Evolutionary conservation across 2,888 invertebrate genomes (phyloP).

Genomic region (Euproctis similis): DNA sequence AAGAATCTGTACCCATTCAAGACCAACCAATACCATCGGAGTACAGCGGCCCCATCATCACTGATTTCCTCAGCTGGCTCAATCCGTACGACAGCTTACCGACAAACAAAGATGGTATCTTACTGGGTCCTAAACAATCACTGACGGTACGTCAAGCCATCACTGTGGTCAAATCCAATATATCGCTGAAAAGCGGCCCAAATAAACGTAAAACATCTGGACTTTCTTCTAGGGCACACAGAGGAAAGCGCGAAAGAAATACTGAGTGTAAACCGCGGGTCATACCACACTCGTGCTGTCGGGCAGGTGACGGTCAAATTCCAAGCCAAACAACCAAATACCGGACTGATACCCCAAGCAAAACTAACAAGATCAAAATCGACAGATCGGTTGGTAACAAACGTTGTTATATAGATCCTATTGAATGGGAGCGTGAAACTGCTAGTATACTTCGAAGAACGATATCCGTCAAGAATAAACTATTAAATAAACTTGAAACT

Average conservation of each 20-base stretch:
- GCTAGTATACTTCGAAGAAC: conserved; percentile 71
- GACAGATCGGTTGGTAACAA: conserved; percentile 72
- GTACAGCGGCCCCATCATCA: conserved; percentile 80
- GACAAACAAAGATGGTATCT: conserved; percentile 53
- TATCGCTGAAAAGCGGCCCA: conserved; percentile 45
- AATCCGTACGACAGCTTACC: conserved; percentile 68
- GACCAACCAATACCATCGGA: conserved; percentile 58
- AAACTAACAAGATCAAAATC: conserved; percentile 50
- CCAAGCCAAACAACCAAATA: conserved; percentile 45
- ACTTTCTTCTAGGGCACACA: conserved; percentile 66
- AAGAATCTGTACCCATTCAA: conserved; percentile 29
- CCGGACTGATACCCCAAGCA: conserved; percentile 62
- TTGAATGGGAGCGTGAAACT: conserved; percentile 73
- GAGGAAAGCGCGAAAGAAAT: conserved; percentile 67
- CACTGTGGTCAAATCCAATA: conserved; percentile 62
- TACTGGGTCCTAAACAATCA: conserved; percentile 48
- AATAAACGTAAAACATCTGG: conserved; percentile 72
- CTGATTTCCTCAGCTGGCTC: conserved; percentile 80
- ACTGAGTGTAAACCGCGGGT: conserved; percentile 55
- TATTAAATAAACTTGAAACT: conserved; percentile 39
- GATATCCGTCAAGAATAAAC: conserved; percentile 64
- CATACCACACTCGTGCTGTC: conserved; percentile 62
- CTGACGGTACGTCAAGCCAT: conserved; percentile 70
- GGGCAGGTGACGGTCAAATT: conserved; percentile 42
- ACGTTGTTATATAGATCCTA: conserved; percentile 70